Evolutionary conservation across 2,113 vertebrate genomes (phyloP).

Genomic region (Hylia prasina): DNA sequence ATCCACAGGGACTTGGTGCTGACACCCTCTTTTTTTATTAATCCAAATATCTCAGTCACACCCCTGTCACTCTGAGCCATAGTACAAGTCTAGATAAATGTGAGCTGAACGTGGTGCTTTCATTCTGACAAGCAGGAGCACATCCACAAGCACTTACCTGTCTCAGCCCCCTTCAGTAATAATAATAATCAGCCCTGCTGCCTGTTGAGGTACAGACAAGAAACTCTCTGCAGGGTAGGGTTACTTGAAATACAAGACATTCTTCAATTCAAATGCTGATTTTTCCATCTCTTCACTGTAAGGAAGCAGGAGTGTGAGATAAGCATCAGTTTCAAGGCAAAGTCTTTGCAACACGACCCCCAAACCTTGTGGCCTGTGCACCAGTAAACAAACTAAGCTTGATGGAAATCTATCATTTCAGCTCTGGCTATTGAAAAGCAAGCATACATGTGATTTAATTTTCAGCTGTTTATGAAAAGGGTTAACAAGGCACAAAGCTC

Average conservation of each 20-base stretch:
- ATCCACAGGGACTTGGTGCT: not conserved
- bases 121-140: not conserved
- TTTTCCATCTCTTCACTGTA: not conserved
- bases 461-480: not conserved
- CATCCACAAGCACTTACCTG: not conserved
- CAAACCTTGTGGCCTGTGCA: not conserved
- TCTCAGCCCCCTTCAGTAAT: not conserved
- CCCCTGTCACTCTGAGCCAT: not conserved
- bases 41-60: not conserved
- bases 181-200: not conserved
- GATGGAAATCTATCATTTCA: not conserved
- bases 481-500: not conserved
- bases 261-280: not conserved
- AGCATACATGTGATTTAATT: not conserved
- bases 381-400: not conserved
- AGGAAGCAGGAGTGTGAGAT: not conserved
- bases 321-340: not conserved
- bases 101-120: not conserved
- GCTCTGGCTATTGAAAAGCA: not conserved
- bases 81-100: not conserved
- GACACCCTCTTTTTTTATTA: not conserved
- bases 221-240: not conserved
- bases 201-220: not conserved
- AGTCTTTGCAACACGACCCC: not conserved
- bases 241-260: slow-evolving; percentile 10